These are phyloP conservation scores for Cyphomyrus plagiostoma DNA, from an alignment of 2,113 vertebrate genomes.

Conservation along the genomic window DNA sequence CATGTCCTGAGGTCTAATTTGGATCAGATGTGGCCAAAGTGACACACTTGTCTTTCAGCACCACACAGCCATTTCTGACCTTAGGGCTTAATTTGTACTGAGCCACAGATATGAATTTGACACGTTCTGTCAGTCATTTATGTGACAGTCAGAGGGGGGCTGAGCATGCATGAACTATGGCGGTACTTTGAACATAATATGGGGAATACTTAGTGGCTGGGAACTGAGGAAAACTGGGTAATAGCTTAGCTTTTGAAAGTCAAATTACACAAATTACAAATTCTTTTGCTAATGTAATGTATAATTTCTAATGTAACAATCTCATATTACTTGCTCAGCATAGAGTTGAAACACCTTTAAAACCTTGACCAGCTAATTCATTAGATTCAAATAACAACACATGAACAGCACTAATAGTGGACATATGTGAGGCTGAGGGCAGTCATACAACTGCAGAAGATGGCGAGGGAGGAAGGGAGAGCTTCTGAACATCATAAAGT, in stretches of 20 bases:
- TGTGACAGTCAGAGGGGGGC: not conserved
- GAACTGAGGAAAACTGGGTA: not conserved
- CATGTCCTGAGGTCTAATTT: conserved; percentile 40
- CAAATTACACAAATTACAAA: not conserved
- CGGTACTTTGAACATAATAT: not conserved
- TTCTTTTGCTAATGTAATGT: not conserved
- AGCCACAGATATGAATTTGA: conserved; percentile 22
- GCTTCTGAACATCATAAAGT: not conserved
- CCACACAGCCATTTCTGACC: conserved; percentile 17
- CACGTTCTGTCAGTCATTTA: not conserved
- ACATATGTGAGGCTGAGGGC: not conserved
- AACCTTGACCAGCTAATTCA: not conserved
- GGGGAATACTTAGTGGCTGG: not conserved
- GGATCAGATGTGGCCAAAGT: conserved; percentile 46
- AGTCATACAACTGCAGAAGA: not conserved
- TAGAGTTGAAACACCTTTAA: not conserved
- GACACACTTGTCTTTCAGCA: conserved; percentile 7
- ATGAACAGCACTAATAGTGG: too few species aligned
- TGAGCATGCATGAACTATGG: not conserved
- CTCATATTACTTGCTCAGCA: not conserved
- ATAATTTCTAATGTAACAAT: not conserved
- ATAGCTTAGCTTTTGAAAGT: not conserved
- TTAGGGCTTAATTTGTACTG: conserved; percentile 44
- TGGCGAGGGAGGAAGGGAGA: not conserved
- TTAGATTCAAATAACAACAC: not conserved